Evolutionary conservation across 2,888 invertebrate genomes (phyloP).

Genomic region (Parapristionchus giblindavisi): DNA sequence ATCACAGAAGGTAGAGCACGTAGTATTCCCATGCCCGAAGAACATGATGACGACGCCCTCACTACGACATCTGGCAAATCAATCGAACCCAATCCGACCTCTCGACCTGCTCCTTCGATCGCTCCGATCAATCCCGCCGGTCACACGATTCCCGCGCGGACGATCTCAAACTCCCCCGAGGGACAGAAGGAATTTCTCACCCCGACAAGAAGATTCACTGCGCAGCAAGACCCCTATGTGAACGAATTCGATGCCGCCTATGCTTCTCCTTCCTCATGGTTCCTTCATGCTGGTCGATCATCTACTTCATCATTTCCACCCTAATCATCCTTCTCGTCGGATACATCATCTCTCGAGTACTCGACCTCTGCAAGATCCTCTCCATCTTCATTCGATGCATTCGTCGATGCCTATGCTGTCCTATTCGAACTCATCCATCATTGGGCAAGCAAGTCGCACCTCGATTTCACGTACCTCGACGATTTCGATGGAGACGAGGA

Average conservation of each 20-base stretch:
- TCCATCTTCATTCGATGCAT: not conserved
- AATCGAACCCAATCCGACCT: not conserved
- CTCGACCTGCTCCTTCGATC: too few relatives aligned
- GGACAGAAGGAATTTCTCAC: not conserved
- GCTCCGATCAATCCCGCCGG: too few relatives aligned
- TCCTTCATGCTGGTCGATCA: not conserved
- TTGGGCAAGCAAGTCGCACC: not conserved
- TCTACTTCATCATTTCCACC: not conserved
- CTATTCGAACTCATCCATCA: too few relatives aligned
- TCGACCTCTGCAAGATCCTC: not conserved
- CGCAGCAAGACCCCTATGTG: not conserved
- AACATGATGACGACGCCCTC: not conserved
- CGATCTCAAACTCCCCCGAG: too few relatives aligned
- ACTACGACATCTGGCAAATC: slow-evolving; percentile 4
- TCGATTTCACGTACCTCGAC: not conserved
- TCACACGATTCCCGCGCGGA: too few relatives aligned
- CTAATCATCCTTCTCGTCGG: not conserved
- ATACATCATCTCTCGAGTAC: not conserved
- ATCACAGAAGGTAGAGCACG: not conserved
- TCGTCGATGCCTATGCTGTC: not conserved
- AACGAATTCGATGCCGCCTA: not conserved
- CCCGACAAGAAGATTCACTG: not conserved
- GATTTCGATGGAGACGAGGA: not conserved
- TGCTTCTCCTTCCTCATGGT: not conserved
- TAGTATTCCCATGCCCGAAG: not conserved